phyloP scores from a whole-genome alignment of 1,140 invertebrate genomes.

The Mercenaria mercenaria region DNA sequence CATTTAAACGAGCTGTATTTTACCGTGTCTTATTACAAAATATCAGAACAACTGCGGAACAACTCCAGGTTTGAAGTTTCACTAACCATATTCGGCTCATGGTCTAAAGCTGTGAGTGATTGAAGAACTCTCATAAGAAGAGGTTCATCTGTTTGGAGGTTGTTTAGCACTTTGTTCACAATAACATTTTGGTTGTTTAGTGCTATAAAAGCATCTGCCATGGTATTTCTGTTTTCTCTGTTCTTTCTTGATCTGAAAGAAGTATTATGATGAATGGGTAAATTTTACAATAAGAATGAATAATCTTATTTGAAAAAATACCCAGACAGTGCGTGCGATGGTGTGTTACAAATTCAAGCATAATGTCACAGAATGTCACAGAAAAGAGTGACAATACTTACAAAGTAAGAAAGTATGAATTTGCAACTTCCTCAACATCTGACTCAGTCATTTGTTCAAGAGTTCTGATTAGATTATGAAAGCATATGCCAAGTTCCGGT shows the following conservation, averaged over 20 bases:
- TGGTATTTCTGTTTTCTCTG: conserved; percentile 3
- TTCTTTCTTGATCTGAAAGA: background rate
- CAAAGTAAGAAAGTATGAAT: background rate
- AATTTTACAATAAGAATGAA: no score
- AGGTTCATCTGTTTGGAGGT: background rate
- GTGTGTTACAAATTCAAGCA: no score
- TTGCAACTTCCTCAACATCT: background rate
- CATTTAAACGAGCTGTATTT: no score
- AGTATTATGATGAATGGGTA: no score
- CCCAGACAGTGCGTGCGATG: no score
- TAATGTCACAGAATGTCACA: no score
- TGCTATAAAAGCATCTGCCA: background rate
- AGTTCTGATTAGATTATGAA: background rate
- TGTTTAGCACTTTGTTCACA: conserved; percentile 4
- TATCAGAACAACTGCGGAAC: no score
- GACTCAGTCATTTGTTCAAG: background rate
- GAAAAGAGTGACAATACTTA: no score
- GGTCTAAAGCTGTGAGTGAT: background rate
- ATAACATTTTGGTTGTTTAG: background rate
- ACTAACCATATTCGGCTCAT: background rate
- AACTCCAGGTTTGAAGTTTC: no score
- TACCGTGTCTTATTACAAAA: no score
- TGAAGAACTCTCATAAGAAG: background rate
- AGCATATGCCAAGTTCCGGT: background rate
- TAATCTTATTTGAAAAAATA: no score